Base-by-base conservation (phyloP, 2,888 invertebrate species). In the Cephus pulcher region DNA sequence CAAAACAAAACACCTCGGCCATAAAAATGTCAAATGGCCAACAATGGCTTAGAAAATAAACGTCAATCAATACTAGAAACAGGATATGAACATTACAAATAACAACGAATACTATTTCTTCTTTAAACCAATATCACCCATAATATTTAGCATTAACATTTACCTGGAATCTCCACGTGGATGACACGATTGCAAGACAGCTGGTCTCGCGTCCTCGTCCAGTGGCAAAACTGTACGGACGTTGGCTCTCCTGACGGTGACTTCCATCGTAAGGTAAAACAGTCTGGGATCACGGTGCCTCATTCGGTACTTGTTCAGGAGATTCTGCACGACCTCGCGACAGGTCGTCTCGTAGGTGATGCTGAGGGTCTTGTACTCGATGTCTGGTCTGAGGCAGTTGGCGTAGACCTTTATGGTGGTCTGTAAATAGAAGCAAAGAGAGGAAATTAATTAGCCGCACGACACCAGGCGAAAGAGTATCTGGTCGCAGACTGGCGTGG, bases 191-290 rank as follows among this genome's bases (percentile, higher is more conserved):
- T 98, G 98, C 80, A 98, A 92, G 80, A 97, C 97, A 0, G 98
- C 97, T 0, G 98, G 98, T 79, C 97, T 93, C 0, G 98, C 96
- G 87, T 97, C 97, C 84, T 97, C 97, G 87, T 98, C 98, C 83
- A 98, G 92, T 74, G 96, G 95, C 81, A 98, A 93, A 75, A 97
- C 94, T 3, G 97, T 97, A 84, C 96, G 93, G 12, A 97, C 94
- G 1, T 96, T 97, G 12, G 97, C 96, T 81, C 97, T 95, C 75
- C 97, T 93, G 75, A 98, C 96, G 30, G 96, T 95, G 75, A 98
- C 97, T 92, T 98, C 98, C 98, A 98, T 98, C 89, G 97, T 97
- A 77, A 98, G 94, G 92, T 97, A 98, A 93, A 98, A 98, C 34
- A 98, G 94, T 86, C 98, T 95, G 1, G 98, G 97, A 92, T 98